Base-by-base conservation (phyloP, 2,888 invertebrate species). In the Ochropleura leucogaster region DNA sequence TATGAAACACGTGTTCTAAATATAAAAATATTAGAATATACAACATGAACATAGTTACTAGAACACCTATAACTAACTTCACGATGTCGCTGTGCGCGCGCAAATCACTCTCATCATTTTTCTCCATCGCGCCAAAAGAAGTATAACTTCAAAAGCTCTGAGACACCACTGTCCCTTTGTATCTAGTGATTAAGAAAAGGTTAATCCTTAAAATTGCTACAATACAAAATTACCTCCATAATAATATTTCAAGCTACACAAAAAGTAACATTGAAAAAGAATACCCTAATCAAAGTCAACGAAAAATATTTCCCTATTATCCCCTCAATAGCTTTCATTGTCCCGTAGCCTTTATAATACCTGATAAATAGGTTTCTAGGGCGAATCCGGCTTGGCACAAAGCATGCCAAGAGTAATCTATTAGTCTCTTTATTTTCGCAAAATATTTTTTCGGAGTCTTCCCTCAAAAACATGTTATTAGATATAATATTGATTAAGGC, bases 391-490 rank as follows among this genome's bases (percentile, higher is more conserved):
- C 65, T 64, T 65, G 78, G 74, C 72, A 73, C 74, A 80, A 85
- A 87, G 86, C 89, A 87, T 83, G 87, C 89, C 89, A 89, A 89
- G 79, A 89, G 82, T 85, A 90, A 91, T 91, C 87, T 90, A 88
- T 92, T 90, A 90, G 80, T 66, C 80, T 77, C 79, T 79, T 76
- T 80, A 68, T 77, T 78, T 70, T 74, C 20, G 18, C 80, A 86
- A 89, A 89, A 88, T 87, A 89, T 90, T 90, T 91, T 91, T 92
- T 87, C 81, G 67, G 16, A 46, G 46, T 80, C 65, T 79, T 74
- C 84, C 82, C 76, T 85, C 88, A 86, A 92, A 94, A 94, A 94
- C 93, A 94, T 94, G 93, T 94, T 94, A 94, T 89, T 87, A 90
- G 88, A 90, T 90, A 90, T 90, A 90, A 82, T 87, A 83, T 86